Evolutionary conservation across 2,113 vertebrate genomes (phyloP).

Genomic region (Peromyscus maniculatus): DNA sequence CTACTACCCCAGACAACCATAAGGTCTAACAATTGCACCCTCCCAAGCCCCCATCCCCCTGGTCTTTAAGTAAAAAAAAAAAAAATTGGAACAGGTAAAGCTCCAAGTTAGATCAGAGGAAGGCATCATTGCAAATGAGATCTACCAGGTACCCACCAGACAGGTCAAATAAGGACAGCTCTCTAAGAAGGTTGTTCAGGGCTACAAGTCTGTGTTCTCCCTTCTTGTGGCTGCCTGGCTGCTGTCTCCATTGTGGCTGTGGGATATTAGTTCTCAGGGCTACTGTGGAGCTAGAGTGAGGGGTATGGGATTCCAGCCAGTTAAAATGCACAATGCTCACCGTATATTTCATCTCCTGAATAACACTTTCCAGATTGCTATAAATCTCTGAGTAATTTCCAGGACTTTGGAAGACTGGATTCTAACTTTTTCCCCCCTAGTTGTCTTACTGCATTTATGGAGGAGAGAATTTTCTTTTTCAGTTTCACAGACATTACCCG

Average conservation of each 20-base stretch:
- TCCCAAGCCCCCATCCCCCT: not conserved
- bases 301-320: not conserved
- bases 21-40: not conserved
- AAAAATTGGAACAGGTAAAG: not conserved
- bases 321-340: not conserved
- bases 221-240: not conserved
- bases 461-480: not conserved
- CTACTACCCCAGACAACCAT: not conserved
- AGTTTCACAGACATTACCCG: not conserved
- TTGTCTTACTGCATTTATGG: conserved; percentile 24
- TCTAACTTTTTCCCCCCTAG: not conserved
- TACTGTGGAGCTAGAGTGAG: not conserved
- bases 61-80: not conserved
- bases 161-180: not conserved
- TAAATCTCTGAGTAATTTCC: not conserved
- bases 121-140: not conserved
- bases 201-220: not conserved
- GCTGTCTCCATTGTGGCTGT: not conserved
- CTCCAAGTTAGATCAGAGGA: not conserved
- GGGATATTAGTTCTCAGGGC: not conserved
- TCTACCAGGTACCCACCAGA: not conserved
- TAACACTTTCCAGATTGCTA: not conserved
- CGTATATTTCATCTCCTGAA: not conserved
- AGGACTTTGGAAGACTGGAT: conserved; percentile 13
- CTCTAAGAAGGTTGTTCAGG: not conserved